phyloP scores from a whole-genome alignment of 2,113 vertebrate genomes.

The Recurvirostra avosetta region DNA sequence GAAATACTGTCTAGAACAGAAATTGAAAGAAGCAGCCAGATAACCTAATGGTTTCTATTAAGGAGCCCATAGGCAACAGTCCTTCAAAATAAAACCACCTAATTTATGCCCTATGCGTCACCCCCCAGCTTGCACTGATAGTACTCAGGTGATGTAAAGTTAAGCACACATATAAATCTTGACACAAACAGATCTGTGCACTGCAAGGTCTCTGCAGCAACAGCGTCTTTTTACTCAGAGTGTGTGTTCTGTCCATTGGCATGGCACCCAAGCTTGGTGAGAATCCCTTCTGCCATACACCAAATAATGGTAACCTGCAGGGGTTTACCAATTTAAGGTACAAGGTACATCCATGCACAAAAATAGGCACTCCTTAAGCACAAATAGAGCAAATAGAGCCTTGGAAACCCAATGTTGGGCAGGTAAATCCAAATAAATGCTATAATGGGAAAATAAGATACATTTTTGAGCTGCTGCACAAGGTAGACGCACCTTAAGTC shows the following conservation, averaged over 20 bases:
- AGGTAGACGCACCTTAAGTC: background rate
- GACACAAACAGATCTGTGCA: background rate
- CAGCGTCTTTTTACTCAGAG: background rate
- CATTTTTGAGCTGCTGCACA: background rate
- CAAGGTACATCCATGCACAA: background rate
- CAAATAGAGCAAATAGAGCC: background rate
- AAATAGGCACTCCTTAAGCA: background rate
- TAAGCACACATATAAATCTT: background rate
- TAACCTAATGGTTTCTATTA: background rate
- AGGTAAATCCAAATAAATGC: background rate
- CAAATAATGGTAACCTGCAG: background rate
- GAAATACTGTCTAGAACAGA: background rate
- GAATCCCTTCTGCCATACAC: background rate
- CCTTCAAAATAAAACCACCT: background rate
- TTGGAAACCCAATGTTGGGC: background rate
- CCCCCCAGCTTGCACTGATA: background rate
- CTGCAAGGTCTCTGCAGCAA: background rate
- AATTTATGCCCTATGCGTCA: background rate
- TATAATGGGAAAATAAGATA: background rate
- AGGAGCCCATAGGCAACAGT: background rate
- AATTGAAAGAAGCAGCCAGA: background rate
- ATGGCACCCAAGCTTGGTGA: background rate
- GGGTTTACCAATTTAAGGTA: background rate
- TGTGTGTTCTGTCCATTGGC: rapidly evolving
- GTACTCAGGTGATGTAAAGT: background rate